Conservation (phyloP, 1,140 invertebrate species). For the Megalonaias nervosa region DNA sequence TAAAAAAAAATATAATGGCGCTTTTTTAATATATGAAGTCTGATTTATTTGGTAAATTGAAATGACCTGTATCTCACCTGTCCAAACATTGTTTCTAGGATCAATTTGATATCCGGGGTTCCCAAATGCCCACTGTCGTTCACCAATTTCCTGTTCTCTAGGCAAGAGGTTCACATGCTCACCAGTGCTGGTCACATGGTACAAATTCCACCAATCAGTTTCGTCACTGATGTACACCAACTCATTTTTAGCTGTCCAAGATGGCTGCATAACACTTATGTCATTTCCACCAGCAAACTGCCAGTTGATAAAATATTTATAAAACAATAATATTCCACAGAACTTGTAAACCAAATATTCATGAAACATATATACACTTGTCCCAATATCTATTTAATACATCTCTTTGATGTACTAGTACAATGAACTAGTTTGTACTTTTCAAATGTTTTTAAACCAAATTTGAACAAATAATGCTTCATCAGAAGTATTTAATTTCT, state of each 20-base stretch:
- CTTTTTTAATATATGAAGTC: too few relatives aligned
- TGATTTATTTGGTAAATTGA: neutral
- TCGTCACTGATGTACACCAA: constrained; percentile 67
- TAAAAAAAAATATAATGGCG: too few relatives aligned
- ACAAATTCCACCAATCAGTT: constrained; percentile 71
- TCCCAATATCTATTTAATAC: too few relatives aligned
- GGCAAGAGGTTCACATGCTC: constrained; percentile 57
- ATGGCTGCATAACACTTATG: constrained; percentile 62
- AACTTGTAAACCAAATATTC: too few relatives aligned
- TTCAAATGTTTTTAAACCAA: too few relatives aligned
- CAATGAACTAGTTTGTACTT: too few relatives aligned
- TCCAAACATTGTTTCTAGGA: constrained; percentile 46
- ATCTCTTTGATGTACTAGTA: too few relatives aligned
- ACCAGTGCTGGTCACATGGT: constrained; percentile 54
- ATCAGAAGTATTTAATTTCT: too few relatives aligned
- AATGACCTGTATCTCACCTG: constrained; percentile 26
- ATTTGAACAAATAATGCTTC: too few relatives aligned
- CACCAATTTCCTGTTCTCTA: constrained; percentile 55
- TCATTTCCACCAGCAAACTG: constrained; percentile 50
- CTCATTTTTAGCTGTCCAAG: constrained; percentile 61
- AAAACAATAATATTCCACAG: too few relatives aligned
- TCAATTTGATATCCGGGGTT: constrained; percentile 52
- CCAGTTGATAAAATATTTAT: neutral
- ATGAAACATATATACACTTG: too few relatives aligned
- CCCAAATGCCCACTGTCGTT: constrained; percentile 64